A percentile compares a stretch with the other conserved stretches of the same genome.
Conservation (phyloP, 2,888 invertebrate species). For the Drosophila prolongata region DNA sequence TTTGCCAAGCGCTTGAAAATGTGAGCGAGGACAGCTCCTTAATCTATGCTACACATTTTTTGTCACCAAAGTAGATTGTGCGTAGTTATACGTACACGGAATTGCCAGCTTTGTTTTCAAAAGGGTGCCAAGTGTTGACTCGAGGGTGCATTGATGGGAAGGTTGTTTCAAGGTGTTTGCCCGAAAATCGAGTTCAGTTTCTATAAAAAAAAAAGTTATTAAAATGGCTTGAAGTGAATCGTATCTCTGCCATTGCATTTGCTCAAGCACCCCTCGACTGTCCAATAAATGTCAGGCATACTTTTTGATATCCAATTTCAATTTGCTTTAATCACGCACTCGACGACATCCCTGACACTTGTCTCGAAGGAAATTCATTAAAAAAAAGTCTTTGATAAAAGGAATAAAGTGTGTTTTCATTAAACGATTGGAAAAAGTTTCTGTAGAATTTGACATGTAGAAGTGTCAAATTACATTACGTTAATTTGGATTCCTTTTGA, state of each 20-base stretch:
- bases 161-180: slow-evolving; percentile 21
- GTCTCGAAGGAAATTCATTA: slow-evolving; percentile 63
- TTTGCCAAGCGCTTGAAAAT: slow-evolving; percentile 60
- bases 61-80: slow-evolving; percentile 22
- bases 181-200: slow-evolving; percentile 5
- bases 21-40: slow-evolving; percentile 52
- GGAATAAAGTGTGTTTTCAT: slow-evolving; percentile 46
- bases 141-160: slow-evolving; percentile 8
- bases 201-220: neutral
- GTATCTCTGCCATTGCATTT: slow-evolving; percentile 7
- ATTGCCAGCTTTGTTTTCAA: slow-evolving; percentile 39
- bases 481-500: slow-evolving; percentile 63
- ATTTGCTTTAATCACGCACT: slow-evolving; percentile 31
- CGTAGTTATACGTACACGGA: slow-evolving; percentile 13
- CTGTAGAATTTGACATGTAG: slow-evolving; percentile 61
- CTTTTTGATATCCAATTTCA: slow-evolving; percentile 57
- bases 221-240: neutral
- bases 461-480: slow-evolving; percentile 72
- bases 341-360: slow-evolving; percentile 42
- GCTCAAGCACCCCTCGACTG: slow-evolving; percentile 30
- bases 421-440: slow-evolving; percentile 55
- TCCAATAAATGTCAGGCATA: slow-evolving; percentile 68
- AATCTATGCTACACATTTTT: slow-evolving; percentile 48
- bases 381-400: slow-evolving; percentile 29
- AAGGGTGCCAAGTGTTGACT: slow-evolving; percentile 30